Base-by-base conservation (phyloP, 2,797 vertebrate genomes). In the Iguana delicatissima region DNA sequence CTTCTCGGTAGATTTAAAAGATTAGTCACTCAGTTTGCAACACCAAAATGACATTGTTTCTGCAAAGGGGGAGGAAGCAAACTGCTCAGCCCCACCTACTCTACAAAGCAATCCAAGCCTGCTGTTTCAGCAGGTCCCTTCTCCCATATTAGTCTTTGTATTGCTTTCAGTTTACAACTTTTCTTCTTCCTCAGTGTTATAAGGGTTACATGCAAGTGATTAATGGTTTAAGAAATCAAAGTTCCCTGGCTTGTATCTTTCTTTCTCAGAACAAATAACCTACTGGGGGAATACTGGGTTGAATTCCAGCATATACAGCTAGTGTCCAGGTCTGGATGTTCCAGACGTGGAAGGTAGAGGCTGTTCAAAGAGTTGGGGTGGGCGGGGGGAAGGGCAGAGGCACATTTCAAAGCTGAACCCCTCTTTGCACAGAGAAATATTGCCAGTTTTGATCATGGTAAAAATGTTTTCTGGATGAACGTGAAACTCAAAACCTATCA, bases 261-360 rank as follows among this genome's bases (percentile, higher is more conserved):
- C 50, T 64, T 46, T 89, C 46, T 81, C 80, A 67, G 81, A 80
- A 82, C 20, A 73, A 90, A 29, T 67, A 67, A 62, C 22, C 57
- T 87, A 62, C 74, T 86, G 80, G 42, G n/a, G 52, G 69, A n/a
- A 88, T 81, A 85, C 69, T 26, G 73, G 74, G 80, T 87, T 85
- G 52, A 74, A 74, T 93, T 92, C 90, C 86, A 89, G 59, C 50
- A 84, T 52, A 50, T 67, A 83, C 84, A 87, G 80, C 86, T 62
- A 62, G n/a, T 55, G 64, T 80, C 89, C 86, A 91, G 84, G 87
- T 90, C 85, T 93, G 59, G 83, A 91, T 87, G 59, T 85, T 84
- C 57, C 82, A 91, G 76, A 42, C 79, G 52, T 62, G 72, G 26
- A 86, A 72, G 18, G 6, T 20, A 84, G 73, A 72, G 83, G 18